Conservation (phyloP, 2,113 vertebrate species). For the Prolemur simus region DNA sequence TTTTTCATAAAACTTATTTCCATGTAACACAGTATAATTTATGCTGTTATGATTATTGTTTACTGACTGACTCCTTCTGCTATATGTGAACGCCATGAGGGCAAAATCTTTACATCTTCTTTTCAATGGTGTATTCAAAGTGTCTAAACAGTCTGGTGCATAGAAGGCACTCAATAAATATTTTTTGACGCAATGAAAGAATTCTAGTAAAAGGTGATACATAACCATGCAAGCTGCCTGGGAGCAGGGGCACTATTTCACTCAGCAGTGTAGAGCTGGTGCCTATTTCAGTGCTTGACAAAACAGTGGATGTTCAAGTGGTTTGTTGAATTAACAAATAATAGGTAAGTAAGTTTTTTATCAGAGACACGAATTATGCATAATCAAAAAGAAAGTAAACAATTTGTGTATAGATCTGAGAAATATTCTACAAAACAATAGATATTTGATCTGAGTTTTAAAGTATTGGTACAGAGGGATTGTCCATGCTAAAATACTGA, state of each 20-base stretch:
- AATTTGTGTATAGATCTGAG: not conserved
- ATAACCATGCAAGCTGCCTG: not conserved
- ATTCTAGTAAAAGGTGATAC: not conserved
- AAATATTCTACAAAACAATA: not conserved
- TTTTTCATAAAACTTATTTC: not conserved
- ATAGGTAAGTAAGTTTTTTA: not conserved
- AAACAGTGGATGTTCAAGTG: not conserved
- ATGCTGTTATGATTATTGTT: not conserved
- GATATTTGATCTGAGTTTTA: not conserved
- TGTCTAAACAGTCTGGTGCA: not conserved
- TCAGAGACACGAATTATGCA: not conserved
- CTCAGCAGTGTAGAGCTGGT: accelerated
- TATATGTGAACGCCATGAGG: not conserved
- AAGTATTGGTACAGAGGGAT: not conserved
- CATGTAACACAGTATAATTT: not conserved
- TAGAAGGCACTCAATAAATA: not conserved
- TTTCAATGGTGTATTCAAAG: not conserved
- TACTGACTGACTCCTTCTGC: not conserved
- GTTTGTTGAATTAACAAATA: not conserved
- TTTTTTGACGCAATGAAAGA: not conserved
- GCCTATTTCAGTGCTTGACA: not conserved
- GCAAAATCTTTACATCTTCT: not conserved
- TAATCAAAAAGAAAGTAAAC: not conserved
- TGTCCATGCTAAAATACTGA: not conserved
- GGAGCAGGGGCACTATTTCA: not conserved